phyloP scores from a whole-genome alignment of 92 coral and sea anemone genomes.

The Porites evermanni region DNA sequence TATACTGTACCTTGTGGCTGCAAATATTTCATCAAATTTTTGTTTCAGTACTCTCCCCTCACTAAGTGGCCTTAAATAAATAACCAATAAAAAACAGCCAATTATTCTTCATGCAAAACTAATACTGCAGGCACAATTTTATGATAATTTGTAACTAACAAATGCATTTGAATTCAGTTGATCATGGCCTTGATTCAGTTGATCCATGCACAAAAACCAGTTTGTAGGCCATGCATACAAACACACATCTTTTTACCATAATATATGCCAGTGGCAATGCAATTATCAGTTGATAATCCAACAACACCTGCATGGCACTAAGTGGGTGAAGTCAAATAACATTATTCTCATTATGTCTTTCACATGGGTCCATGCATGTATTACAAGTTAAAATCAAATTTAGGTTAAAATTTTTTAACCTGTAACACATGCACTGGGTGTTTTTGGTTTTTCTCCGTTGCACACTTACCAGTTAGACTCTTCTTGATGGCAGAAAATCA shows the following conservation, averaged over 20 bases:
- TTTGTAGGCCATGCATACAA: too few relatives aligned
- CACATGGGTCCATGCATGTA: too few relatives aligned
- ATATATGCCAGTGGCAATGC: too few relatives aligned
- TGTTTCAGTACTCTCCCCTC: slow-evolving; percentile 94
- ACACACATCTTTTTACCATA: too few relatives aligned
- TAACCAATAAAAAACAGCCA: neutral
- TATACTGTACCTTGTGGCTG: slow-evolving; percentile 87
- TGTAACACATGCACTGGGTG: neutral
- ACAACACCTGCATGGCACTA: too few relatives aligned
- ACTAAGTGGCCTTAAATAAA: slow-evolving; percentile 91
- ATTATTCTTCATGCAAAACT: neutral
- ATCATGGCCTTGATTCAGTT: neutral
- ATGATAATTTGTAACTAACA: neutral
- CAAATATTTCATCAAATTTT: slow-evolving; percentile 98
- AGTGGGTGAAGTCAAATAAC: too few relatives aligned
- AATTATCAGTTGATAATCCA: too few relatives aligned
- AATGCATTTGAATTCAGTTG: neutral
- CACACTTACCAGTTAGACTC: slow-evolving; percentile 88
- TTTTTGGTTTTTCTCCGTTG: neutral
- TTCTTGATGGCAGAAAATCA: slow-evolving; percentile 97
- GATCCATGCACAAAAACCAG: too few relatives aligned
- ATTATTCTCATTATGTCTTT: too few relatives aligned
- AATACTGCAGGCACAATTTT: neutral
- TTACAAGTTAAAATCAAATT: too few relatives aligned
- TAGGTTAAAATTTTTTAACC: too few relatives aligned